Base-by-base conservation (phyloP, 2,797 vertebrate species). In the Alca torda region DNA sequence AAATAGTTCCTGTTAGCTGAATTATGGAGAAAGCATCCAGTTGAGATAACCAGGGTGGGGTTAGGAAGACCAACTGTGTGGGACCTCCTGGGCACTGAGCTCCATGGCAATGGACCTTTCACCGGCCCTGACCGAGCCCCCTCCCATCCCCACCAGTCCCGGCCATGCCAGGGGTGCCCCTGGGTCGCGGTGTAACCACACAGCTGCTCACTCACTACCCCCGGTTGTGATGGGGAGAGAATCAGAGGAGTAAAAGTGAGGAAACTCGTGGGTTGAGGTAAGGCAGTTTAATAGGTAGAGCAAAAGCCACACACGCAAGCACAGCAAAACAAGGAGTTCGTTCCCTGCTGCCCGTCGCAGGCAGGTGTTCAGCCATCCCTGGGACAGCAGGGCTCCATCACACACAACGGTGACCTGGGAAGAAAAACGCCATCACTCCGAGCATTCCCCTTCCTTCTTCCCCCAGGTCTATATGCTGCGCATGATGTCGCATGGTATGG, bases 61-160 rank as follows among this genome's bases (percentile, higher is more conserved):
- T 1, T 33, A 43, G 64, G 64, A 30, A 28, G 43, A 16, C 5
- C 35, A 24, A 0, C 11, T 2, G 4, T 11, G 33, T 51, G 41
- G 31, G 35, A 76, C 43, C 45, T 78, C 20, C 59, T 18, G 51
- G 43, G 23, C n/a, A 11, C 51, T 7, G 37, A 16, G 37, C 13
- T 37, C 19, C 37, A 23, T 12, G 21, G 46, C 46, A 48, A 48
- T 48, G 46, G 46, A 35, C 50, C 37, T 26, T 5, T 15, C 57
- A 20, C 16, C 1, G 1, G 23, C 65, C 37, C 33, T 16, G 33
- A 23, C 16, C 3, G 2, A 28, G 33, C 7, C 37, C 23, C 13
- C 23, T 24, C 26, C 64, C 1, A 0, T 23, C 37, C 23, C 46
- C 4, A 1, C 5, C 0, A 2, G 20, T 13, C 43, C 46, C 16